phyloP scores from a whole-genome alignment of 2,888 invertebrate species.

The Omphaloscelis lunosa region DNA sequence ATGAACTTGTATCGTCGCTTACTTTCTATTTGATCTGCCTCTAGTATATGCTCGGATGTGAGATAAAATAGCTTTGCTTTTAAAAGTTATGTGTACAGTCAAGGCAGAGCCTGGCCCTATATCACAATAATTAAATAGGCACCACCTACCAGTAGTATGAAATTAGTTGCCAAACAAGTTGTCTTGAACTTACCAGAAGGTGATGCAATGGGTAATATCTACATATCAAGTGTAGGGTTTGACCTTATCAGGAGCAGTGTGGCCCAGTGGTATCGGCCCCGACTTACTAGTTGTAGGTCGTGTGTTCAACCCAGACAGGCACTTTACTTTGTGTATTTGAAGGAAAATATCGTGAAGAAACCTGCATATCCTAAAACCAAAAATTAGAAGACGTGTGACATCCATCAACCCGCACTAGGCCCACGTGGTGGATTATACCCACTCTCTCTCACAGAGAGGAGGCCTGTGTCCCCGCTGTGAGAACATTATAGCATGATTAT shows the following conservation, averaged over 20 bases:
- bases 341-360: too few species aligned
- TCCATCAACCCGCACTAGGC: background rate
- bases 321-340: too few species aligned
- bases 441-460: background rate
- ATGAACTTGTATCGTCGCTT: constrained; percentile 77
- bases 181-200: background rate
- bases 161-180: background rate
- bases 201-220: background rate
- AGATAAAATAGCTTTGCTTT: constrained; percentile 13
- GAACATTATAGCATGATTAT: background rate
- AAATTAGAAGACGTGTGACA: too few species aligned
- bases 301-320: too few species aligned
- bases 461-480: background rate
- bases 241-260: background rate
- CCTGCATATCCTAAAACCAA: too few species aligned
- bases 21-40: constrained; percentile 84
- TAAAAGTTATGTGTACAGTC: background rate
- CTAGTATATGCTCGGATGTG: constrained; percentile 45
- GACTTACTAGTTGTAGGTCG: too few species aligned
- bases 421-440: background rate
- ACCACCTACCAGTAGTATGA: background rate
- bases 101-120: background rate
- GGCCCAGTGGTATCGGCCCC: too few species aligned
- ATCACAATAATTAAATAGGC: background rate
- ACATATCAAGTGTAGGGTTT: background rate